A percentile compares a stretch with the other conserved stretches of the same genome.
Conservation (phyloP, 1,140 invertebrate genomes). For the Eriosoma lanigerum region DNA sequence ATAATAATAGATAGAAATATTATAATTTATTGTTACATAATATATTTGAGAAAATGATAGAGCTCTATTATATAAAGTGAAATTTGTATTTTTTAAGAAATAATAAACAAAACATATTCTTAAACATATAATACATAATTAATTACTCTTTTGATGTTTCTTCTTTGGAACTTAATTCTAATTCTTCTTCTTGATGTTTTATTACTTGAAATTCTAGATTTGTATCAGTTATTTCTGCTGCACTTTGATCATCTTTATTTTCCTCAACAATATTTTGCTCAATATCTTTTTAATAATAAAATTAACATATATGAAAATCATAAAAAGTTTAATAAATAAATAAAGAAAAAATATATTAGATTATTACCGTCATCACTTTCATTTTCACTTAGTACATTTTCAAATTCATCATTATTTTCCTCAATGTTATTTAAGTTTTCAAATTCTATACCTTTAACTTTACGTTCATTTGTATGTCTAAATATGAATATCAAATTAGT, state of each 20-base stretch:
- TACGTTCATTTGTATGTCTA: conserved; percentile 46
- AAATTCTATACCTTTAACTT: conserved; percentile 32
- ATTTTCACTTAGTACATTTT: conserved; percentile 58
- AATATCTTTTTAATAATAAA: not conserved
- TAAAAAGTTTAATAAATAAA: not conserved
- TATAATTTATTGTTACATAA: too few species aligned
- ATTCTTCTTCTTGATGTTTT: not conserved
- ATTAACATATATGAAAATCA: not conserved
- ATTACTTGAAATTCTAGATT: conserved; percentile 57
- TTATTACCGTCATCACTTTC: conserved; percentile 52
- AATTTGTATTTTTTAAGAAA: too few species aligned
- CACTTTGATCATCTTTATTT: not conserved
- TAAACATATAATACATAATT: not conserved
- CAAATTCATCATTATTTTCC: conserved; percentile 57
- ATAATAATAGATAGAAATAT: not conserved
- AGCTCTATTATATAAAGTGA: too few species aligned
- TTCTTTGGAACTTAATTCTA: not conserved
- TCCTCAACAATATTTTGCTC: not conserved
- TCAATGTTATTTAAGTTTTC: conserved; percentile 31
- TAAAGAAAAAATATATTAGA: not conserved
- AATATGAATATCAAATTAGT: not conserved
- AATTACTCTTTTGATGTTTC: not conserved
- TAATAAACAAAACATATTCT: too few species aligned
- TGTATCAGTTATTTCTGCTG: conserved; percentile 58
- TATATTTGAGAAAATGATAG: too few species aligned